Evolutionary conservation across 1,140 invertebrate genomes (phyloP), one percentile per base, ranked within the genome.

Genomic region (Zophobas morio): DNA sequence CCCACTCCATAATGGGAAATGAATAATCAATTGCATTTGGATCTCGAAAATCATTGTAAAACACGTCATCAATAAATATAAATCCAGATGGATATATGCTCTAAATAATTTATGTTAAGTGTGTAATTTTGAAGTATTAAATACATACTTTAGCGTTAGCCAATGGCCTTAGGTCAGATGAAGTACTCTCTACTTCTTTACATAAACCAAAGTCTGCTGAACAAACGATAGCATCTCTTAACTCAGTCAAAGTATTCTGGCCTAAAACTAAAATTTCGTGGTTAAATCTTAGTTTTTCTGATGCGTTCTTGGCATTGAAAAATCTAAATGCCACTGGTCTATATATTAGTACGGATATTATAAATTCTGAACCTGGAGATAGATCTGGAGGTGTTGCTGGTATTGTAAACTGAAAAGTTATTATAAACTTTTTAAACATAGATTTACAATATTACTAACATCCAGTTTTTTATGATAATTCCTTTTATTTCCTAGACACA

Each of bases 61-160:
- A 93, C 3, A 87, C 89, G 47, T 89, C 87, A 82, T 93, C 90
- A 56, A 94, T 92, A 80, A 89, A 93, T 81, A 93, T 91, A 79
- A 91, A 91, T 3, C 89, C 88, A 6, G 92, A 92, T 78, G 89
- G 90, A 79, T 91, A 92, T 33, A 89, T 74, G 80, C 90, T 88
- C 91, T 92, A 75, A 75, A 77, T 83, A 70, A 63, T 32, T 39
- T 20, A 70, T 36, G 39, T 32, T 71, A 53, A 20, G 8, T 71
- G 54, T 40, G n/a, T 71, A 53, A 37, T 66, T 74, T 70, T 1
- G 37, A 46, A 4, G 49, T 72, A 37, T 49, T 49, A 72, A 66
- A 70, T 40, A 39, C 2, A 81, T 86, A 90, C 90, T 81, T 89
- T 89, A 42, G 88, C 87, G 70, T 85, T 85, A 2, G 78, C n/a